Conservation (phyloP, 2,797 vertebrate species). For the Bradypus variegatus region DNA sequence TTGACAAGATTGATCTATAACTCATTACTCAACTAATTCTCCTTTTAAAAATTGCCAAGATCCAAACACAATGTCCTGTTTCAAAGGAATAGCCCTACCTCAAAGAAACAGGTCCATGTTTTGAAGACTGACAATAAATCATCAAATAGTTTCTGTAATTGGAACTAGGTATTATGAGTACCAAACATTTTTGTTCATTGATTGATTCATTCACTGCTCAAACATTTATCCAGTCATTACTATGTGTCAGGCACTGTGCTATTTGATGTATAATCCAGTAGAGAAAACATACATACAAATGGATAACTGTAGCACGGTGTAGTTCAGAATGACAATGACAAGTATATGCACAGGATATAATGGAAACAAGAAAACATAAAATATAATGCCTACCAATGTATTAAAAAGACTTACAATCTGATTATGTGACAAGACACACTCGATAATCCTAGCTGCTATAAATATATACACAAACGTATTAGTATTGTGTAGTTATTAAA, state of each 20-base stretch:
- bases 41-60: not conserved
- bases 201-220: not conserved
- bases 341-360: not conserved
- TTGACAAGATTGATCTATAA: not conserved
- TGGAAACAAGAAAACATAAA: not conserved
- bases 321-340: not conserved
- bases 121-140: not conserved
- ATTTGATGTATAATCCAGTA: not conserved
- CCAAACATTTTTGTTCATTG: not conserved
- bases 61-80: not conserved
- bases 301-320: not conserved
- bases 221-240: not conserved
- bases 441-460: not conserved
- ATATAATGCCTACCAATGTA: not conserved
- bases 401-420: not conserved
- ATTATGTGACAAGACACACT: not conserved
- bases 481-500: not conserved
- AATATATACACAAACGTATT: not conserved
- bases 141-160: not conserved
- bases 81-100: constrained; percentile 15
- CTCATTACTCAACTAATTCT: not conserved
- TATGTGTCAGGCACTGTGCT: not conserved
- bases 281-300: not conserved
- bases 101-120: not conserved
- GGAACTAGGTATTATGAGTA: not conserved